These are phyloP conservation scores for Trochalopteron elliotii DNA, from an alignment of 2,113 vertebrate species.

Conservation along the genomic window DNA sequence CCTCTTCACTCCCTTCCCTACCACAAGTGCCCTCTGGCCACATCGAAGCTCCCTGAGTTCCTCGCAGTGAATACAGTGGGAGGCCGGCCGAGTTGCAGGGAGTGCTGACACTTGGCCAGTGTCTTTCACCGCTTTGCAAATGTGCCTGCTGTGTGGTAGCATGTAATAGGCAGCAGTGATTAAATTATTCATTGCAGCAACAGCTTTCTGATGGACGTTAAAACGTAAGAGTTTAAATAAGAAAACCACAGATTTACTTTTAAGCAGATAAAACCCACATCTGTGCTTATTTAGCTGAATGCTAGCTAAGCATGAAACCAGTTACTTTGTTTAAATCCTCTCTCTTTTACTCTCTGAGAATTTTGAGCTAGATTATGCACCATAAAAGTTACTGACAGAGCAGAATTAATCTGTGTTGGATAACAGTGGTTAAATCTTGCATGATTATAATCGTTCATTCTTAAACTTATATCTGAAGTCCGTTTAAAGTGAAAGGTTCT, in stretches of 20 bases:
- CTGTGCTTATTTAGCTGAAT: conserved; percentile 46
- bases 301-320: conserved; percentile 46
- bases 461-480: background rate
- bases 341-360: background rate
- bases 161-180: conserved; percentile 27
- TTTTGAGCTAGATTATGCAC: background rate
- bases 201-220: conserved; percentile 55
- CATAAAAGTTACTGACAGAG: background rate
- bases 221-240: conserved; percentile 65
- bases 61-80: background rate
- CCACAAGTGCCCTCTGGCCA: background rate
- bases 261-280: conserved; percentile 55
- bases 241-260: conserved; percentile 64
- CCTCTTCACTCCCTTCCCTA: background rate
- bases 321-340: conserved; percentile 46
- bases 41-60: background rate
- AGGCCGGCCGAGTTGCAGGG: background rate
- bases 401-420: background rate
- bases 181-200: conserved; percentile 68
- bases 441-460: background rate
- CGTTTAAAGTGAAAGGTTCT: background rate
- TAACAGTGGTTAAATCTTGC: background rate
- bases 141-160: background rate
- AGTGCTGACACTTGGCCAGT: background rate
- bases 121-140: background rate